phyloP scores from a whole-genome alignment of 2,113 vertebrate genomes.

The Numida meleagris region DNA sequence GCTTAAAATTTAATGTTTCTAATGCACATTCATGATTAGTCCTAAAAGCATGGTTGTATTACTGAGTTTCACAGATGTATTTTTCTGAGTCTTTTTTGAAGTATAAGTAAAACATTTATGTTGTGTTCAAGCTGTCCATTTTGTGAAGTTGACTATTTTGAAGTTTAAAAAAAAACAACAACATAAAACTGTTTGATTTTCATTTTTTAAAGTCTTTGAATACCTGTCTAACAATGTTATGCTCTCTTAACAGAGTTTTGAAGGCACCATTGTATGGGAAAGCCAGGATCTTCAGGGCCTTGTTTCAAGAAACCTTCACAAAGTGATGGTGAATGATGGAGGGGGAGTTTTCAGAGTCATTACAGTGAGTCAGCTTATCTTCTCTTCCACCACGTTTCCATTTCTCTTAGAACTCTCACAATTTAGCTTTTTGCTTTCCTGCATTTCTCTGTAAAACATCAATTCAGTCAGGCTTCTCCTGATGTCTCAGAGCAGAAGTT shows the following conservation, averaged over 20 bases:
- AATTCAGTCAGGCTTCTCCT: neutral
- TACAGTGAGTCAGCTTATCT: conserved; percentile 76
- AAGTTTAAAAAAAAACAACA: neutral
- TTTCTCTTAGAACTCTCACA: neutral
- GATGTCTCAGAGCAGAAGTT: neutral
- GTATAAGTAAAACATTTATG: neutral
- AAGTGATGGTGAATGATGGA: conserved; percentile 86
- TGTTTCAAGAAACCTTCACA: conserved; percentile 84
- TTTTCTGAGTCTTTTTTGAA: neutral
- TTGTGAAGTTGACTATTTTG: neutral
- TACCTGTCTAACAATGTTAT: neutral
- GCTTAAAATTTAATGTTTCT: neutral
- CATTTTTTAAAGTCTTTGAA: neutral
- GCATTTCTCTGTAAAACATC: neutral
- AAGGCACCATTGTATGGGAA: conserved; percentile 97
- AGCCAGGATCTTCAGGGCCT: conserved; percentile 86
- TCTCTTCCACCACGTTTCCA: neutral
- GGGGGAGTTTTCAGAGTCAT: conserved; percentile 91
- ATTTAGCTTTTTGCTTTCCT: neutral
- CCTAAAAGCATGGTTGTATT: neutral
- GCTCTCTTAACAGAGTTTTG: conserved; percentile 87
- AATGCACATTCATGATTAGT: neutral
- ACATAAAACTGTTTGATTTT: neutral
- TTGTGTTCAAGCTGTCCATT: neutral
- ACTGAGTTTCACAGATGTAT: neutral